Evolutionary conservation across 2,888 invertebrate genomes (phyloP), one percentile per base, ranked within the genome.

Genomic region (Tryphoninae sp.): DNA sequence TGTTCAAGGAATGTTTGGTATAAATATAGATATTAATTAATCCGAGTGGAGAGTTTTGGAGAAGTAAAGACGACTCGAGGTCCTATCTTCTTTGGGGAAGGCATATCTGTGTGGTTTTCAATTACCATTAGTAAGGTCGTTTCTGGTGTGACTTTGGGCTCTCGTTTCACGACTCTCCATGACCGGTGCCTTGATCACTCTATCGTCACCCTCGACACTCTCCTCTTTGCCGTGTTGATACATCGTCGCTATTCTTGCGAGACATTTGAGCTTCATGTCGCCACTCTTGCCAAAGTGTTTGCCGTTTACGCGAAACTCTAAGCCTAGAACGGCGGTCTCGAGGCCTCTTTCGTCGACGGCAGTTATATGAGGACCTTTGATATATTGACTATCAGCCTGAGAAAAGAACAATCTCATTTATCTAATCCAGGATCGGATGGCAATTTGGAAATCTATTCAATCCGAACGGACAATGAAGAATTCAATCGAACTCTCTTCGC

Each of bases 151-250:
- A 77, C 90, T 89, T 81, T 90, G 90, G 45, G 90, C 89, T 76
- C 89, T 86, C 65, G 89, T 90, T 81, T 89, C 90, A 55, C 90
- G 88, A 81, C 89, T 90, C 80, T 90, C 90, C 89, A 90, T 89
- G 65, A 87, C 88, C 65, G 90, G 89, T 51, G 89, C 88, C 84
- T 90, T 90, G 72, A 88, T 84, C 58, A 88, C 82, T 67, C 95
- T 94, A 77, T 89, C 89, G 86, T 95, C 95, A 9, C 96, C 96
- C 90, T 96, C 95, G 33, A 96, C 96, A 87, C 96, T 96, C 90
- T 96, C 96, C 90, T 97, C 97, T 92, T 97, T 97, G 90, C 96
- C 96, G 84, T 95, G 94, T 95, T 95, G 96, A 92, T 97, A 97
- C 16, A 97, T 95, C 16, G 96, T 95, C 53, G 96, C 96, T 91